These are phyloP conservation scores for Ericerus pela DNA, from an alignment of 1,140 invertebrate genomes.

Conservation along the genomic window DNA sequence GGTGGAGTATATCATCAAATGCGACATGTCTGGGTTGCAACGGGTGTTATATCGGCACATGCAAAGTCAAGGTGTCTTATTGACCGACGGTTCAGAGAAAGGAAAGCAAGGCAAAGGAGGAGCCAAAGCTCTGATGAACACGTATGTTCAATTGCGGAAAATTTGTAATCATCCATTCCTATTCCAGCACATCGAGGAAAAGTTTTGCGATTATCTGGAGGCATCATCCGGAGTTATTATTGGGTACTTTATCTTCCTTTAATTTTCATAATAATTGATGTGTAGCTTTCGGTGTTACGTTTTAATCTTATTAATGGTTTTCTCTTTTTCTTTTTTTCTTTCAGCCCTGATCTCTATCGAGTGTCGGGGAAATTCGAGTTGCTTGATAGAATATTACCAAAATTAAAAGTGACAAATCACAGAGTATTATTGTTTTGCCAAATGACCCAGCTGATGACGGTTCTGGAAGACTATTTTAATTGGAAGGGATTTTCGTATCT, in stretches of 20 bases:
- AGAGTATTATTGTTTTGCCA: conserved; percentile 95
- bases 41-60: conserved; percentile 87
- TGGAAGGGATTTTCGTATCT: conserved; percentile 39
- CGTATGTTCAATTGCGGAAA: conserved; percentile 93
- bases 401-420: conserved; percentile 79
- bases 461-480: conserved; percentile 93
- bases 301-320: background rate
- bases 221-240: conserved; percentile 48
- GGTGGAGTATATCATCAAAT: conserved; percentile 97
- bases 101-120: conserved; percentile 89
- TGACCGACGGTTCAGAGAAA: conserved; percentile 90
- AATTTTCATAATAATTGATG: background rate
- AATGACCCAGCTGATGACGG: conserved; percentile 99
- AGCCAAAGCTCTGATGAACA: conserved; percentile 96
- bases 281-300: background rate
- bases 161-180: conserved; percentile 99
- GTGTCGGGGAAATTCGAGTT: conserved; percentile 96
- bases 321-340: conserved; percentile 19
- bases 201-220: conserved; percentile 80
- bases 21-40: conserved; percentile 95
- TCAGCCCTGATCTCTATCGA: conserved; percentile 79
- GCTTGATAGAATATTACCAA: conserved; percentile 91
- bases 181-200: conserved; percentile 97
- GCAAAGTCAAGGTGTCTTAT: conserved; percentile 85
- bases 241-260: conserved; percentile 36